phyloP scores from a whole-genome alignment of 2,888 invertebrate genomes.

The Clivina fossor region DNA sequence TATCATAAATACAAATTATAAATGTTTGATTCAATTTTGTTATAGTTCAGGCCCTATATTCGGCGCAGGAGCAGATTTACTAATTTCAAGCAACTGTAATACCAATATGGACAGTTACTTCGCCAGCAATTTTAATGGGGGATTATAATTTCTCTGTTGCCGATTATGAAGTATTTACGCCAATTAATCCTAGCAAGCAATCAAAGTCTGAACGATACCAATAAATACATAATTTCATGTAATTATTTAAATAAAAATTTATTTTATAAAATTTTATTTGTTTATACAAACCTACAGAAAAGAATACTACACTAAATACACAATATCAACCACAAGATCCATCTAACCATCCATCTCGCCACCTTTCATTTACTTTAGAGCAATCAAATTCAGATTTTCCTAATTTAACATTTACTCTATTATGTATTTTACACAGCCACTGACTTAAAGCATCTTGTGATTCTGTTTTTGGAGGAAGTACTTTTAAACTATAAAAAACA shows the following conservation, averaged over 20 bases:
- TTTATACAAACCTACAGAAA: too few species aligned
- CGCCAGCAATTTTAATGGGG: constrained; percentile 70
- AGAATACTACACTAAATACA: too few species aligned
- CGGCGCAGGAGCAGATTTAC: constrained; percentile 89
- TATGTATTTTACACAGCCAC: constrained; percentile 94
- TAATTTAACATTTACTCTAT: constrained; percentile 85
- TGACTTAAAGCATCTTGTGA: constrained; percentile 70
- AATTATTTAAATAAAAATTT: too few species aligned
- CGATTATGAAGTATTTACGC: constrained; percentile 90
- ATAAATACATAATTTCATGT: constrained; percentile 36
- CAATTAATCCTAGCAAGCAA: constrained; percentile 49
- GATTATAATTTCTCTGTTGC: constrained; percentile 89
- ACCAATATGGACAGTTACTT: constrained; percentile 86
- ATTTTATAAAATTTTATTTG: too few species aligned
- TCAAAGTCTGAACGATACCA: constrained; percentile 51
- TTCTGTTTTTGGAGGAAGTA: constrained; percentile 70
- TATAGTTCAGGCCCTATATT: constrained; percentile 88
- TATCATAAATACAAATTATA: too few species aligned
- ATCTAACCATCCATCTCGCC: constrained; percentile 93
- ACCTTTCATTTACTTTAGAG: constrained; percentile 83
- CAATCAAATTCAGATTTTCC: constrained; percentile 93
- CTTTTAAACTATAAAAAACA: constrained; percentile 64
- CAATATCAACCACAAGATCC: constrained; percentile 86
- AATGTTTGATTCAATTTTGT: too few species aligned
- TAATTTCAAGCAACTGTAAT: constrained; percentile 84